Evolutionary conservation across 37 sponge, comb jelly and placozoan genomes (phyloP).

Genomic region (Beroe forskalii): DNA sequence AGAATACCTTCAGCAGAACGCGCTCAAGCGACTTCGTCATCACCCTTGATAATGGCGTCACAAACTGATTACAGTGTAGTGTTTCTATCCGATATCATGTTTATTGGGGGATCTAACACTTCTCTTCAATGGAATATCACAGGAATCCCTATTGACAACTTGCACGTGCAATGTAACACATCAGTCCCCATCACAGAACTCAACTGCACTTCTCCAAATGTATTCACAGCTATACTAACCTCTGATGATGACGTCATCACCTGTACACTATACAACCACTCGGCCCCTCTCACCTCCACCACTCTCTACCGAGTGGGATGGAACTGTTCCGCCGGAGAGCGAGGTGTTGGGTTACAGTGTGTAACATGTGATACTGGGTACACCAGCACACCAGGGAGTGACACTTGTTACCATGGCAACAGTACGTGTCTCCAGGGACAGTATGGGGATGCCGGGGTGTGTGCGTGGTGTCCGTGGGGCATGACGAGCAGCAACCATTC

Average conservation of each 20-base stretch:
- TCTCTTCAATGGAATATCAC: conserved; percentile 3
- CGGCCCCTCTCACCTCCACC: not conserved
- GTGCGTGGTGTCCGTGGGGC: not conserved
- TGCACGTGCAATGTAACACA: not conserved
- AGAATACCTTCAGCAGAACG: no score
- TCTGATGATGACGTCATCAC: not conserved
- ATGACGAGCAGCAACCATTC: not conserved
- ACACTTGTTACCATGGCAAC: conserved; percentile 26
- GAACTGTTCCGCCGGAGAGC: conserved; percentile 1
- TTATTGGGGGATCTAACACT: not conserved
- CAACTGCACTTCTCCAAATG: not conserved
- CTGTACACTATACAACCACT: not conserved
- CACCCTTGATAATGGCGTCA: no score
- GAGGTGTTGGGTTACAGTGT: not conserved
- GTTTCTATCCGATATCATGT: not conserved
- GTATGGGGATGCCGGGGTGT: not conserved
- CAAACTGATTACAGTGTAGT: no score
- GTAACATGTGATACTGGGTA: not conserved
- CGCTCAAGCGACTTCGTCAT: no score
- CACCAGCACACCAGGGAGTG: not conserved
- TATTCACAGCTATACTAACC: not conserved
- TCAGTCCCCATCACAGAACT: not conserved
- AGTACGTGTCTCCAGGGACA: not conserved
- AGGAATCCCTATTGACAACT: not conserved
- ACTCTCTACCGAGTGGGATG: not conserved